Base-by-base conservation (phyloP, 2,797 vertebrate genomes). In the Pangasius sanitwongsei region DNA sequence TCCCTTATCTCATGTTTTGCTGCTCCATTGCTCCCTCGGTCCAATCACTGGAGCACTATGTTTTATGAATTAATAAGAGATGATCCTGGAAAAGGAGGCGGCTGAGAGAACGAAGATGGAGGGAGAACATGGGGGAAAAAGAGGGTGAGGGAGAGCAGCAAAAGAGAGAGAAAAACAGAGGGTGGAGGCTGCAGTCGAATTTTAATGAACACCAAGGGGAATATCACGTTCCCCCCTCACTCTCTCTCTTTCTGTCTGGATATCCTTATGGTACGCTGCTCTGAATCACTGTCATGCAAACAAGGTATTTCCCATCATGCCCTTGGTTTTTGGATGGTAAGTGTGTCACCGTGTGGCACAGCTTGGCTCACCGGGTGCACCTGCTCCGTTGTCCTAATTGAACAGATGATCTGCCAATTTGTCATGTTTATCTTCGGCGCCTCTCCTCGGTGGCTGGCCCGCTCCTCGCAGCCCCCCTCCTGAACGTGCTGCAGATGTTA, bases 1-100 rank as follows among this genome's bases (percentile, higher is more conserved):
- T 93, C 93, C 93, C 95, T 93, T 95, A 95, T 94, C 94, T 96
- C 93, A 86, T 95, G 94, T 95, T 95, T 95, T 95, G 94, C 95
- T 95, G 94, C 95, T 96, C 94, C 94, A 91, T 91, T 94, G 93
- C 96, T 95, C 94, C 92, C 92, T 92, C 89, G 92, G 94, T 95
- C 96, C 96, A 93, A 95, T 97, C 96, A 94, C 92, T 86, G 93
- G 89, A 74, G 93, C 9, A 86, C 87, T 94, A 93, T 96, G 95
- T 96, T 98, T 97, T 96, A 96, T 96, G 96, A 97, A 97, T 97
- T 97, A 96, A 97, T 97, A 96, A 96, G 94, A 95, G 96, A 96
- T 95, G 94, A 96, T 97, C 95, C 90, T 92, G 93, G 95, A 96
- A 89, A 91, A 93, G 83, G 95, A 96, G 95, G 94, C 91, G 55